Percentiles rank a stretch among this genome's conserved stretches.
Conservation (phyloP, 2,888 invertebrate genomes). For the Leptinotarsa juncta region DNA sequence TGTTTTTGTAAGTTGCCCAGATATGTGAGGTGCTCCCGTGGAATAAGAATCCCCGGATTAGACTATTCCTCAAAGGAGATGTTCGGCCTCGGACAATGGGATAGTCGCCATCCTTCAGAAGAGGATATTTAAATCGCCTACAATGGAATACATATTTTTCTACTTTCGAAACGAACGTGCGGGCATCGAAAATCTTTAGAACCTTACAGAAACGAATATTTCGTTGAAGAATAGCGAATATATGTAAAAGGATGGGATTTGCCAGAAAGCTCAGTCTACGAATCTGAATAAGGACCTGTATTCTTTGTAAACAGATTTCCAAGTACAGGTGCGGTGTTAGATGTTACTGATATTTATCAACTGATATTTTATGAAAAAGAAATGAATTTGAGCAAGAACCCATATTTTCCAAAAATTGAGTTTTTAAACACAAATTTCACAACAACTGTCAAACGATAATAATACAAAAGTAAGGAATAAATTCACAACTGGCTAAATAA, state of each 20-base stretch:
- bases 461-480: too few relatives aligned
- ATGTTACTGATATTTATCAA: not conserved
- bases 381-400: too few relatives aligned
- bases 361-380: too few relatives aligned
- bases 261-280: constrained; percentile 20
- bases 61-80: constrained; percentile 28
- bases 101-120: constrained; percentile 45
- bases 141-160: constrained; percentile 62
- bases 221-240: constrained; percentile 1
- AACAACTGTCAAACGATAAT: too few relatives aligned
- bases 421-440: too few relatives aligned
- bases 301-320: constrained; percentile 27
- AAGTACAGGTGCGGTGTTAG: constrained; percentile 23
- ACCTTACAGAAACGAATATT: constrained; percentile 29
- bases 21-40: constrained; percentile 16
- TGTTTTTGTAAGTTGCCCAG: constrained; percentile 26
- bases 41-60: constrained; percentile 29
- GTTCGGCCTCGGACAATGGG: constrained; percentile 33
- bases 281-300: constrained; percentile 15
- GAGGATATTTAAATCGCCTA: constrained; percentile 59
- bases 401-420: too few relatives aligned
- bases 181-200: constrained; percentile 37
- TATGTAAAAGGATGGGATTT: constrained; percentile 25
- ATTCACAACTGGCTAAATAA: too few relatives aligned
- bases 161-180: constrained; percentile 54